phyloP scores from a whole-genome alignment of 2,888 invertebrate species.

The Agrotis exclamationis region DNA sequence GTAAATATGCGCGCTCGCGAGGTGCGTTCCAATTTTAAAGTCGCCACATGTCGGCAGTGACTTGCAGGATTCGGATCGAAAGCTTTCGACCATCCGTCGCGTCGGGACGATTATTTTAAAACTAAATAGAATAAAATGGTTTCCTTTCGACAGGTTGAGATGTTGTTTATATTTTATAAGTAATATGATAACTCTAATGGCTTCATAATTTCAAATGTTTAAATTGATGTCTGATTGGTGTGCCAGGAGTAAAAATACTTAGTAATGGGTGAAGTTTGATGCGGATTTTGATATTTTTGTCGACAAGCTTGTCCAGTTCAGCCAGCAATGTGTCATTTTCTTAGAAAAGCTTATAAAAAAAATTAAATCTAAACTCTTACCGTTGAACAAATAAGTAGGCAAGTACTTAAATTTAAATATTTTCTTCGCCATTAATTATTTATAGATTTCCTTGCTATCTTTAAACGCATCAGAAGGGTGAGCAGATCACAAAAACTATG shows the following conservation, averaged over 20 bases:
- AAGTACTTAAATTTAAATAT: conserved; percentile 39
- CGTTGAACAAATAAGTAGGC: conserved; percentile 9
- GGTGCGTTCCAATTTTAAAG: conserved; percentile 83
- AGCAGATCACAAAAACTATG: conserved; percentile 48
- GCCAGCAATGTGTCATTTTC: background rate
- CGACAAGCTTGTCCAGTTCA: background rate
- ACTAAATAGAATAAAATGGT: conserved; percentile 68
- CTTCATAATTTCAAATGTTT: conserved; percentile 45
- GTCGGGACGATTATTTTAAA: conserved; percentile 69
- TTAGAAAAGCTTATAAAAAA: background rate
- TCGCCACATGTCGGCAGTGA: conserved; percentile 88
- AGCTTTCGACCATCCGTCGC: conserved; percentile 63
- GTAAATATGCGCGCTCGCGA: conserved; percentile 80
- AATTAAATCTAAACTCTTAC: conserved; percentile 14
- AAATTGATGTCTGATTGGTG: conserved; percentile 10
- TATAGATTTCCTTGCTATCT: conserved; percentile 56
- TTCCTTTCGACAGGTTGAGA: conserved; percentile 65
- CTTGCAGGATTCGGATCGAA: conserved; percentile 77
- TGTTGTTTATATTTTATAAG: conserved; percentile 66
- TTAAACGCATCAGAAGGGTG: conserved; percentile 58
- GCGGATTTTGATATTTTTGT: background rate
- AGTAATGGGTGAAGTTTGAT: background rate
- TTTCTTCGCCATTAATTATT: conserved; percentile 55
- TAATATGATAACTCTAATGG: conserved; percentile 66
- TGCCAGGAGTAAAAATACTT: background rate